phyloP scores from a whole-genome alignment of 2,888 invertebrate genomes.

The Siphlonurus alternatus region DNA sequence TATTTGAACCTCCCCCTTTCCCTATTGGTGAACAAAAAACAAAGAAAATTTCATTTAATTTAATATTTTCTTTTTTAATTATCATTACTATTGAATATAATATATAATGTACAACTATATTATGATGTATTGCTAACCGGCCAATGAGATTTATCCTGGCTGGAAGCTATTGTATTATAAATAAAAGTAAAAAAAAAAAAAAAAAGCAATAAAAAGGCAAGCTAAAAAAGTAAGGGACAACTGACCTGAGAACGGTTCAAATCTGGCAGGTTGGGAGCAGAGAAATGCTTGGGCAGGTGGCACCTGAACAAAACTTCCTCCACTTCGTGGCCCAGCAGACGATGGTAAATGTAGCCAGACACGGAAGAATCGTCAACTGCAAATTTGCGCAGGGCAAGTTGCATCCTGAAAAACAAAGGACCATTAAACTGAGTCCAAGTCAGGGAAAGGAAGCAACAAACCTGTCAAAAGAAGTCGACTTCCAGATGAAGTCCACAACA shows the following conservation, averaged over 20 bases:
- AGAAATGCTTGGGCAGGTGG: conserved; percentile 88
- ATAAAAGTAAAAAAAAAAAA: no score
- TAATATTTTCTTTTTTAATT: no score
- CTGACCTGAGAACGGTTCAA: conserved; percentile 83
- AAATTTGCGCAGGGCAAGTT: conserved; percentile 82
- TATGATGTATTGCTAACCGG: no score
- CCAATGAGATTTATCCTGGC: no score
- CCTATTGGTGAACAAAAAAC: no score
- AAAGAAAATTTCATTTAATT: no score
- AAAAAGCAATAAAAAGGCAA: no score
- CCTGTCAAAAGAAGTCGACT: conserved; percentile 95
- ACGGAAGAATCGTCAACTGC: conserved; percentile 94
- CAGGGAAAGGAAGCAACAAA: conserved; percentile 20
- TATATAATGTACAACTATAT: no score
- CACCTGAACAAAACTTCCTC: conserved; percentile 87
- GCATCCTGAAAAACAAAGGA: conserved; percentile 52
- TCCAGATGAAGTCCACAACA: conserved; percentile 98
- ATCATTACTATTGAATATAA: no score
- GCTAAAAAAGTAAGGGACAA: no score
- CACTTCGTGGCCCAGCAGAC: conserved; percentile 83
- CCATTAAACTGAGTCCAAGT: background rate
- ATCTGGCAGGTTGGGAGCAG: conserved; percentile 93
- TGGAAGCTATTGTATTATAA: no score
- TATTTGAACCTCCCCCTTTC: no score
- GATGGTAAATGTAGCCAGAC: conserved; percentile 94